These are phyloP conservation scores for Channa striata DNA, from an alignment of 2,797 vertebrate species.

Conservation along the genomic window DNA sequence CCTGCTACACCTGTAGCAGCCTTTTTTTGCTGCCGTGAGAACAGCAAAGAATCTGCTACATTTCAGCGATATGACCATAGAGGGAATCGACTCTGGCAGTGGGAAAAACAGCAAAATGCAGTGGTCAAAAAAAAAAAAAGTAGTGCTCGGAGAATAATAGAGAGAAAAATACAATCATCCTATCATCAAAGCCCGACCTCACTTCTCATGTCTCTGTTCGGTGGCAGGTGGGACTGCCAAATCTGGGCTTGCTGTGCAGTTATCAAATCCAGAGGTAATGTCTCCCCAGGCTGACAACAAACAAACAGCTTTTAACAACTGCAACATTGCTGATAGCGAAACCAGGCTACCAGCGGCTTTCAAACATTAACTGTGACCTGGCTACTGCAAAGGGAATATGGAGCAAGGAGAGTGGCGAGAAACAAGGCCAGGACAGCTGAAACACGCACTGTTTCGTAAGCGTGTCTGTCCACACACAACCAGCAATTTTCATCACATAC, in stretches of 20 bases:
- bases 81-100: conserved; percentile 4
- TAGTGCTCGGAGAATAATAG: not conserved
- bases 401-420: conserved; percentile 9
- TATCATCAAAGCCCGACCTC: conserved; percentile 24
- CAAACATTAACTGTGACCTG: conserved; percentile 1
- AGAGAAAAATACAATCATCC: conserved; percentile 15
- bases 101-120: conserved; percentile 8
- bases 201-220: conserved; percentile 5
- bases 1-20: conserved; percentile 47
- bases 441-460: conserved; percentile 41
- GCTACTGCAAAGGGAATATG: conserved; percentile 24
- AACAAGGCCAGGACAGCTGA: conserved; percentile 21
- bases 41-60: conserved; percentile 18
- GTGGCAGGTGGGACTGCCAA: conserved; percentile 40
- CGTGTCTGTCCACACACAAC: conserved; percentile 38
- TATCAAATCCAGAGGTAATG: conserved; percentile 25
- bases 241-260: conserved; percentile 26
- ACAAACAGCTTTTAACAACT: conserved; percentile 40
- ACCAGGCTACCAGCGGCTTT: conserved; percentile 7
- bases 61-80: conserved; percentile 26
- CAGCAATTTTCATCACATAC: conserved; percentile 66
- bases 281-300: conserved; percentile 37
- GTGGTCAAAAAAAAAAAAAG: not conserved
- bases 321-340: conserved; percentile 15
- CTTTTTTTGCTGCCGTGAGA: conserved; percentile 29